These are phyloP conservation scores for Echeneis naucrates DNA, from an alignment of 2,797 vertebrate genomes.

Conservation along the genomic window DNA sequence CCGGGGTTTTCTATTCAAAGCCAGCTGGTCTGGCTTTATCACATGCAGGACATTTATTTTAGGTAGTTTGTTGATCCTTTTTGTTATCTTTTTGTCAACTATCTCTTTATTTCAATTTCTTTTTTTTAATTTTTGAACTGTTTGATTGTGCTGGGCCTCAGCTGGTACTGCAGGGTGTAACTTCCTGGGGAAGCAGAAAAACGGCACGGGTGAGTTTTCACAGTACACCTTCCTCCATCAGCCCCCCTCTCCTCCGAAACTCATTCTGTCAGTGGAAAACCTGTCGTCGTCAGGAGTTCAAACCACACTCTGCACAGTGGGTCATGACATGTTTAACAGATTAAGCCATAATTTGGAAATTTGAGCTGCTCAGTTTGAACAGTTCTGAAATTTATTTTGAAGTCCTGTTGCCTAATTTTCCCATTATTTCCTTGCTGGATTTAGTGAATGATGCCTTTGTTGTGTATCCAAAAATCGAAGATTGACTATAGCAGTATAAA, in stretches of 20 bases:
- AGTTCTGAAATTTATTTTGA: slow-evolving; percentile 43
- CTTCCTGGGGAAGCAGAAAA: slow-evolving; percentile 95
- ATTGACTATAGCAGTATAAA: slow-evolving; percentile 22
- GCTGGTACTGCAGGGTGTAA: slow-evolving; percentile 94
- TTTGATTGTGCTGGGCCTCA: slow-evolving; percentile 90
- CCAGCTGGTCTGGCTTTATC: slow-evolving; percentile 99
- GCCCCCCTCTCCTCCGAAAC: slow-evolving; percentile 44
- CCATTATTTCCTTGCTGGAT: slow-evolving; percentile 44
- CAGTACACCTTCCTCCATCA: slow-evolving; percentile 46
- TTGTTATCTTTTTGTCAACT: slow-evolving; percentile 27
- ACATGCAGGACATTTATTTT: slow-evolving; percentile 88
- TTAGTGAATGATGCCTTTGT: slow-evolving; percentile 58
- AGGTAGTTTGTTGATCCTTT: slow-evolving; percentile 46
- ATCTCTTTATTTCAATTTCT: slow-evolving; percentile 38
- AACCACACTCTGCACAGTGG: slow-evolving; percentile 27
- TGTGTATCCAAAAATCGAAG: slow-evolving; percentile 26
- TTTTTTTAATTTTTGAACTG: slow-evolving; percentile 71
- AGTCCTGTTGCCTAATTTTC: slow-evolving; percentile 50
- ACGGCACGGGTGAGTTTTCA: slow-evolving; percentile 94
- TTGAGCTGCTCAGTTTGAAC: slow-evolving; percentile 51
- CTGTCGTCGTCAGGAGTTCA: slow-evolving; percentile 46
- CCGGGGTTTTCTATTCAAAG: slow-evolving; percentile 97
- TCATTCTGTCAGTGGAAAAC: slow-evolving; percentile 53
- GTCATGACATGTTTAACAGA: slow-evolving; percentile 63
- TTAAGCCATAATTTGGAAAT: slow-evolving; percentile 64